These are phyloP conservation scores for Zoanthus sansibaricus DNA, from an alignment of 92 coral and sea anemone species.

Conservation along the genomic window DNA sequence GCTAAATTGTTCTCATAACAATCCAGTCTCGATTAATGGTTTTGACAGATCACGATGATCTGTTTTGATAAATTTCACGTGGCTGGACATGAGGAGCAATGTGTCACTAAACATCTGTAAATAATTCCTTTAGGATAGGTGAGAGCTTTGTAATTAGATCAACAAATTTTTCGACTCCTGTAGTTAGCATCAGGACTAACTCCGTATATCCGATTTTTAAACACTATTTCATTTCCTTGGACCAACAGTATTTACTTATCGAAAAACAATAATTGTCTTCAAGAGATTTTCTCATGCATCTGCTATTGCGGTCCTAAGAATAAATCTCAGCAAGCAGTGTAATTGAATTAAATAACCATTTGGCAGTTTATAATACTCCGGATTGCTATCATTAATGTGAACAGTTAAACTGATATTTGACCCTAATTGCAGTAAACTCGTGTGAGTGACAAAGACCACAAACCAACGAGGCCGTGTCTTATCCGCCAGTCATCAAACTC, in stretches of 20 bases:
- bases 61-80: conserved; percentile 65
- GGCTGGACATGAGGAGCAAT: conserved; percentile 79
- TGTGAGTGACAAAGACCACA: conserved; percentile 35
- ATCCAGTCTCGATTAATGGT: conserved; percentile 72
- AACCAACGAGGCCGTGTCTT: conserved; percentile 16
- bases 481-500: conserved; percentile 11
- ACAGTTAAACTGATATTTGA: conserved; percentile 73
- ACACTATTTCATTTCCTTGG: neutral
- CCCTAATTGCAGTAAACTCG: conserved; percentile 59
- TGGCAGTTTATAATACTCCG: conserved; percentile 27
- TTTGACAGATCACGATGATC: conserved; percentile 84
- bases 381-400: conserved; percentile 65
- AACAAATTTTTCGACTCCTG: conserved; percentile 40
- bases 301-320: conserved; percentile 4
- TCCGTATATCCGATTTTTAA: conserved; percentile 2
- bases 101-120: conserved; percentile 79
- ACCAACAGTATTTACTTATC: neutral
- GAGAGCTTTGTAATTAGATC: conserved; percentile 46
- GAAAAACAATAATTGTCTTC: neutral
- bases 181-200: conserved; percentile 16
- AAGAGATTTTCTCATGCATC: neutral
- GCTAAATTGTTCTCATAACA: conserved; percentile 82
- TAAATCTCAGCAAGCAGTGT: conserved; percentile 12
- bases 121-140: conserved; percentile 36
- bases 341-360: conserved; percentile 44